Evolutionary conservation across 2,113 vertebrate species (phyloP), one percentile per base, ranked within the genome.

Genomic region (Sula dactylatra): DNA sequence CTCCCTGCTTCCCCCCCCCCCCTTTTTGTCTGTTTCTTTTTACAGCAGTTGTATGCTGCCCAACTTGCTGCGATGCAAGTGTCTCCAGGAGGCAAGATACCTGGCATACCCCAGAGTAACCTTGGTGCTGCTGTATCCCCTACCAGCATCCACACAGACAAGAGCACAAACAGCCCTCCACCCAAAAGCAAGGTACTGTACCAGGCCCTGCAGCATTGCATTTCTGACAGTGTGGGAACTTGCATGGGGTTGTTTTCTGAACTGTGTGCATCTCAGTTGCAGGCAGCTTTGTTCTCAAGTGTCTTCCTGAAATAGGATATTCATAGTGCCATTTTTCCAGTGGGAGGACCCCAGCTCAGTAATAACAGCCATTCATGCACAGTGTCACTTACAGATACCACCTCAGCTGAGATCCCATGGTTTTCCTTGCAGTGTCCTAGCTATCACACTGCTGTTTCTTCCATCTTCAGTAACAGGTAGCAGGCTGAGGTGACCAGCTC

Each of bases 41-140:
- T 92, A 93, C 96, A 99, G 99, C 99, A 99, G 98, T 98, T 99
- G 95, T 99, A 99, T 94, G 99, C 99, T 81, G 99, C 99, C 96
- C 99, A 99, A 94, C 98, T 99, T 95, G 99, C 99, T 73, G 99
- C 99, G 40, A 99, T 99, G 99, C 99, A 99, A 98, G 99, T 99
- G 38, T 99, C 99, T 96, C 99, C 99, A 0, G 99, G 99, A 98
- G 98, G 99, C 86, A 99, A 99, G 98, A 98, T 99, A 95, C 98
- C 99, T 96, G 98, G 99, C 90, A 98, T 99, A 94, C 97, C 99
- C 76, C 99, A 99, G 93, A 98, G 98, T 96, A 99, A 99, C 98
- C 98, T 99, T 81, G 98, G 98, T 96, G 98, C 99, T 97, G 99
- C 99, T 31, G 98, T 99, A 90, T 99, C 99, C 69, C 99, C 99